These are phyloP conservation scores for Hipparchia semele DNA, from an alignment of 2,888 invertebrate genomes.

Conservation along the genomic window DNA sequence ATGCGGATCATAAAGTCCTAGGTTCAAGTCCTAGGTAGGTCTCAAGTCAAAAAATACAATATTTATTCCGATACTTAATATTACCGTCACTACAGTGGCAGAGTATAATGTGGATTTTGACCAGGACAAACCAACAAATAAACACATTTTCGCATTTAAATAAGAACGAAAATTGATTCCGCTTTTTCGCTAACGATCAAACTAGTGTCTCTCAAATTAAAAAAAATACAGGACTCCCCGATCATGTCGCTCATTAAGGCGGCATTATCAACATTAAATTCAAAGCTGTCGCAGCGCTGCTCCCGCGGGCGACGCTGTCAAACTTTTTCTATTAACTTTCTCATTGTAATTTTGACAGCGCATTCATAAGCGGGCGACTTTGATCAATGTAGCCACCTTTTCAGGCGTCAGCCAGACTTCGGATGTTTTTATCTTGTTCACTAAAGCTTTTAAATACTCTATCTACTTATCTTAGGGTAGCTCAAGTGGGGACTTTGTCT, in stretches of 20 bases:
- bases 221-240: background rate
- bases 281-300: slow-evolving; percentile 65
- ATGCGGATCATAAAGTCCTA: too few relatives aligned
- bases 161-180: too few relatives aligned
- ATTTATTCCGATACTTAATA: too few relatives aligned
- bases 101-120: too few relatives aligned
- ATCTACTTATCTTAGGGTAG: background rate
- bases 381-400: slow-evolving; percentile 63
- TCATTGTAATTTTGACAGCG: slow-evolving; percentile 74
- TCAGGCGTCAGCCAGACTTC: slow-evolving; percentile 4
- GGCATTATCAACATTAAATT: slow-evolving; percentile 47
- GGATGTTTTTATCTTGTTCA: background rate
- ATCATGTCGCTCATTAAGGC: slow-evolving; percentile 4
- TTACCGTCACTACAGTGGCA: too few relatives aligned
- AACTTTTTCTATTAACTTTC: slow-evolving; percentile 81
- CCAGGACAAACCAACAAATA: too few relatives aligned
- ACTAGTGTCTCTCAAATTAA: too few relatives aligned
- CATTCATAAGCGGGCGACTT: slow-evolving; percentile 73
- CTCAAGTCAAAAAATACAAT: too few relatives aligned
- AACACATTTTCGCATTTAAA: too few relatives aligned
- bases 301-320: slow-evolving; percentile 58
- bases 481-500: too few relatives aligned
- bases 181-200: too few relatives aligned
- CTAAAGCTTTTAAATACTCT: background rate
- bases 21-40: too few relatives aligned